These are phyloP conservation scores for Folsomia manolachei DNA, from an alignment of 2,888 invertebrate species.

Conservation along the genomic window DNA sequence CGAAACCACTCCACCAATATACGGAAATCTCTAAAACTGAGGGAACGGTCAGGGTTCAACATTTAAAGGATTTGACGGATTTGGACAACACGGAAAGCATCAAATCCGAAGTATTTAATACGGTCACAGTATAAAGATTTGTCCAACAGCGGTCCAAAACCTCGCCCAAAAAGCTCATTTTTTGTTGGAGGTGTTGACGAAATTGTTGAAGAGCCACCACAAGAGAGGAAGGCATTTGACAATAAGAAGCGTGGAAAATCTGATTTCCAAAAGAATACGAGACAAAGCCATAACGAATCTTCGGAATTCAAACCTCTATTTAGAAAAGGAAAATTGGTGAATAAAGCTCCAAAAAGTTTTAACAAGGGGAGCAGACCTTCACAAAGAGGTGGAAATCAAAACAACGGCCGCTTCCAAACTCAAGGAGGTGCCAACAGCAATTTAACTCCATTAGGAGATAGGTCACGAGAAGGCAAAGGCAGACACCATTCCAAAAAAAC, in stretches of 20 bases:
- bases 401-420: not conserved
- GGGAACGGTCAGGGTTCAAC: constrained; percentile 45
- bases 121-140: not conserved
- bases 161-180: constrained; percentile 44
- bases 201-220: constrained; percentile 4
- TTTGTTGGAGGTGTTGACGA: constrained; percentile 48
- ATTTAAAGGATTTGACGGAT: constrained; percentile 41
- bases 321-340: constrained; percentile 35
- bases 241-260: not conserved
- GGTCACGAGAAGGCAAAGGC: not conserved
- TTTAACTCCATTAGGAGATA: constrained; percentile 4
- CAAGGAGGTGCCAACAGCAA: not conserved
- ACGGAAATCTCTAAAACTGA: constrained; percentile 27
- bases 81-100: constrained; percentile 29
- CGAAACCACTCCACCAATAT: not conserved
- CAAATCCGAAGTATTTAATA: not conserved
- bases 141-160: constrained; percentile 16
- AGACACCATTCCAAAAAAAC: not conserved
- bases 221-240: not conserved
- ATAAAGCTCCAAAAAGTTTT: constrained; percentile 12
- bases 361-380: not conserved
- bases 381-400: not conserved
- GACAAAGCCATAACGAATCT: not conserved
- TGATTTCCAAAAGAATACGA: constrained; percentile 7
- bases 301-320: constrained; percentile 26